These are phyloP conservation scores for Macrobrachium nipponense DNA, from an alignment of 1,140 invertebrate species.

Conservation along the genomic window DNA sequence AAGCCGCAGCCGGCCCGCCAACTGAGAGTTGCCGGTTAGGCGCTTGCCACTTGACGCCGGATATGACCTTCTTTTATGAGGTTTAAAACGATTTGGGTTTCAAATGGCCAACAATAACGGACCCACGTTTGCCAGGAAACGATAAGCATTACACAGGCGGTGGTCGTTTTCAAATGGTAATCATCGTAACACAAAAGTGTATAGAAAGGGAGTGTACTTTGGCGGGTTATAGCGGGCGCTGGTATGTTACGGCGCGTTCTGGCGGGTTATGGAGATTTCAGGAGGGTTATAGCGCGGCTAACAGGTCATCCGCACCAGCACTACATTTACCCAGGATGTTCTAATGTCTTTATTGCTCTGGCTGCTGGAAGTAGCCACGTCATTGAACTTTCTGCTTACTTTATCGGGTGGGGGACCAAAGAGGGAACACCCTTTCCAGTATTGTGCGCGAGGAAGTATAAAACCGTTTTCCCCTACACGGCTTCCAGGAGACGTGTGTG, in stretches of 20 bases:
- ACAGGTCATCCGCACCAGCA: slow-evolving; percentile 18
- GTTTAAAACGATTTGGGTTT: slow-evolving; percentile 48
- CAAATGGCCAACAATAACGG: slow-evolving; percentile 39
- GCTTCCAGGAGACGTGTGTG: too few relatives aligned
- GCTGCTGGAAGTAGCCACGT: slow-evolving; percentile 6
- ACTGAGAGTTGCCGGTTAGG: slow-evolving; percentile 26
- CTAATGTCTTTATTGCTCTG: slow-evolving; percentile 26
- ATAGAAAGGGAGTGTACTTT: slow-evolving; percentile 23
- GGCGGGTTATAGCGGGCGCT: slow-evolving; percentile 4
- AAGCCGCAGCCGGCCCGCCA: slow-evolving; percentile 9
- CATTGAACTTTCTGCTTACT: slow-evolving; percentile 1
- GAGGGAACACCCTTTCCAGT: too few relatives aligned
- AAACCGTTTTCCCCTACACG: too few relatives aligned
- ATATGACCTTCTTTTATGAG: slow-evolving; percentile 39
- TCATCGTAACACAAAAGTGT: slow-evolving; percentile 32
- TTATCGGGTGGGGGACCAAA: not conserved
- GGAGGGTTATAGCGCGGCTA: slow-evolving; percentile 17
- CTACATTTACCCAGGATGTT: slow-evolving; percentile 18
- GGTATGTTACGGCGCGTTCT: not conserved
- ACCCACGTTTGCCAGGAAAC: slow-evolving; percentile 39
- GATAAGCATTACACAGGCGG: slow-evolving; percentile 49
- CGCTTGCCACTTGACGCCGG: slow-evolving; percentile 29
- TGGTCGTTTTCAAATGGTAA: slow-evolving; percentile 45
- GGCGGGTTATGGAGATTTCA: not conserved
- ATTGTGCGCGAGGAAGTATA: too few relatives aligned